Conservation (phyloP, 2,888 invertebrate genomes). For the Prosapia bicincta region DNA sequence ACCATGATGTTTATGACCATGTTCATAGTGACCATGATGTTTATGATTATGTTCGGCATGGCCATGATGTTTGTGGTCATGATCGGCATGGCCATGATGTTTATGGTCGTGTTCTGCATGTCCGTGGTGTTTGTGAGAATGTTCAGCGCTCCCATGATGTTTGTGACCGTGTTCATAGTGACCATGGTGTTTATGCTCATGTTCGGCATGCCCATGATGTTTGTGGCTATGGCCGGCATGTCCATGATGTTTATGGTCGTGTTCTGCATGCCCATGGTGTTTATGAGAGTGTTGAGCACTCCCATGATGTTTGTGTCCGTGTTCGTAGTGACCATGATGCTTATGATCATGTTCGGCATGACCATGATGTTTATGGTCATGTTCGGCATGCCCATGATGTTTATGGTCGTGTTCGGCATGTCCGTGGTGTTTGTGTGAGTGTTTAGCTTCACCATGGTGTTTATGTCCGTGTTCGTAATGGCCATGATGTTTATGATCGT, state of each 20-base stretch:
- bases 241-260: slow-evolving; percentile 31
- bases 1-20: slow-evolving; percentile 34
- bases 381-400: slow-evolving; percentile 32
- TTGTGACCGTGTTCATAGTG: slow-evolving; percentile 34
- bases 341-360: slow-evolving; percentile 31
- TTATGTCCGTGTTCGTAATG: slow-evolving; percentile 18
- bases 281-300: slow-evolving; percentile 29
- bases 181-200: slow-evolving; percentile 36
- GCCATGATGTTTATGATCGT: slow-evolving; percentile 26
- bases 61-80: slow-evolving; percentile 23
- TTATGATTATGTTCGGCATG: slow-evolving; percentile 27
- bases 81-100: slow-evolving; percentile 31
- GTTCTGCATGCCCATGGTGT: slow-evolving; percentile 29
- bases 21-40: slow-evolving; percentile 29
- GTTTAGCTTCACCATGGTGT: slow-evolving; percentile 30
- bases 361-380: slow-evolving; percentile 37
- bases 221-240: slow-evolving; percentile 31
- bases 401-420: slow-evolving; percentile 34
- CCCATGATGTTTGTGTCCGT: slow-evolving; percentile 31
- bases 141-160: slow-evolving; percentile 31
- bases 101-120: slow-evolving; percentile 30
- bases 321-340: slow-evolving; percentile 28
- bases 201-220: slow-evolving; percentile 36
- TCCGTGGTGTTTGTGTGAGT: slow-evolving; percentile 30
- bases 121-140: slow-evolving; percentile 29